Evolutionary conservation across 2,797 vertebrate genomes (phyloP), one percentile per base, ranked within the genome.

Genomic region (Acipenser ruthenus): DNA sequence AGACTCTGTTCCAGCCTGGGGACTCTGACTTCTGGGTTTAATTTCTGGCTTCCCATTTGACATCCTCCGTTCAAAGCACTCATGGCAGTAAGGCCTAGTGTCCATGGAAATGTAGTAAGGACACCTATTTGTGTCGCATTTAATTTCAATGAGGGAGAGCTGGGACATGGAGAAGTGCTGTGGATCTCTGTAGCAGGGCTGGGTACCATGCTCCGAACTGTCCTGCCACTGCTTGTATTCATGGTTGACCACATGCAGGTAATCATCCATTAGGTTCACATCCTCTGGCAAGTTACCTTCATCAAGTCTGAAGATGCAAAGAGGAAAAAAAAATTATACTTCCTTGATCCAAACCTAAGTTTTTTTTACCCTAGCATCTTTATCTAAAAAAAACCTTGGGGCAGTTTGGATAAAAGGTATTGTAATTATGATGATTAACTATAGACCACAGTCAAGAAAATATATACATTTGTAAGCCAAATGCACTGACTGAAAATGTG

Each of bases 221-320:
- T 98, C 95, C 77, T 96, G 93, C 97, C 97, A 99, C 67, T 93
- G 94, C 82, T 98, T 96, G 80, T 95, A 95, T 76, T 99, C 96
- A 0, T 98, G 96, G 82, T 95, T 96, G 10, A 97, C 96, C 50
- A 99, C 85, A 62, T 98, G 94, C 75, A 95, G 91, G 81, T 98
- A 99, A 78, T 99, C 97, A 74, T 99, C 95, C 79, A 98, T 95
- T 1, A 99, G 86, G 73, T 98, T 97, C 82, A 98, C 94, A 80
- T 99, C 96, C 80, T 96, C 96, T 8, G 97, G 96, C 68, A 98
- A 85, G 78, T 97, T 98, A 65, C 90, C 93, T 88, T 98, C 96
- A 79, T 98, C 96, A 74, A 99, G 83, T 84, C 97, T 99, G 70
- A 15, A 68, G 56, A 67, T 66, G 74, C n/a, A 50, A 23, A 50